phyloP scores from a whole-genome alignment of 2,113 vertebrate genomes.

The Tragelaphus imberbis region DNA sequence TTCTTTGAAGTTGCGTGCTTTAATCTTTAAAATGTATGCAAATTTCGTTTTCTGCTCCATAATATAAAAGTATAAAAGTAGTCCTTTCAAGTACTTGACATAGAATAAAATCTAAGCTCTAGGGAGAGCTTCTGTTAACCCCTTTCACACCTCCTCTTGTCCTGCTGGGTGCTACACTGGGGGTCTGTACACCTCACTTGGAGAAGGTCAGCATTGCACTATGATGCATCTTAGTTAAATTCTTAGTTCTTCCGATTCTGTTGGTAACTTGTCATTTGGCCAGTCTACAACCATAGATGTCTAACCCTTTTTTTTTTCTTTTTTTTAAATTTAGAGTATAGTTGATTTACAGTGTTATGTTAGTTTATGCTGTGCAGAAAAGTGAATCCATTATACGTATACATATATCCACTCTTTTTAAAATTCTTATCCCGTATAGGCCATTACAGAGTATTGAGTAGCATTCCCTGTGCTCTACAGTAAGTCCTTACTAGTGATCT shows the following conservation, averaged over 20 bases:
- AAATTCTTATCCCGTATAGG: not conserved
- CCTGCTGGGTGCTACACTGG: not conserved
- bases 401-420: not conserved
- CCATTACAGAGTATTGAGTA: not conserved
- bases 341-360: not conserved
- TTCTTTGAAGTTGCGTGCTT: conserved; percentile 70
- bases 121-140: conserved; percentile 22
- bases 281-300: not conserved
- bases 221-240: not conserved
- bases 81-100: conserved; percentile 52
- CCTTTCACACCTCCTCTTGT: not conserved
- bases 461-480: not conserved
- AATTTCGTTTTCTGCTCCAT: conserved; percentile 62
- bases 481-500: not conserved
- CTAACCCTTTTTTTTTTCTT: not conserved
- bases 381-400: not conserved
- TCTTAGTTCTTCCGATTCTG: not conserved
- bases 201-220: not conserved
- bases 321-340: not conserved
- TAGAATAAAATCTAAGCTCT: conserved; percentile 23
- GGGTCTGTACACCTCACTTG: not conserved
- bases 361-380: not conserved
- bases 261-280: not conserved
- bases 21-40: conserved; percentile 73
- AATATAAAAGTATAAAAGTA: conserved; percentile 62